These are phyloP conservation scores for Pandion haliaetus DNA, from an alignment of 2,113 vertebrate genomes.

Conservation along the genomic window DNA sequence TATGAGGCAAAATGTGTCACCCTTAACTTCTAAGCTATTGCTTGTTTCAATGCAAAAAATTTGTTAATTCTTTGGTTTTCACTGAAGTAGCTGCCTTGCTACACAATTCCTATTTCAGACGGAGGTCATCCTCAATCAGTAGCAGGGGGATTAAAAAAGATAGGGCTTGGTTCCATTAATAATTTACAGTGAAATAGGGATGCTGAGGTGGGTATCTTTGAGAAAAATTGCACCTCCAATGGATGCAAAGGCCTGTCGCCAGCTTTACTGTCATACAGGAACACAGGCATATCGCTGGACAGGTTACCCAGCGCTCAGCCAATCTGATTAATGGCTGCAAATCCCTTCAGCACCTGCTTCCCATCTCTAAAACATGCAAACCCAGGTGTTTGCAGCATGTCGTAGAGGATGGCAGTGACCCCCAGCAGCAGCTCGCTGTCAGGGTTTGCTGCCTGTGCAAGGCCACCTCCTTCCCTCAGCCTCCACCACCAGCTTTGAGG, in stretches of 20 bases:
- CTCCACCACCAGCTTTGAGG: background rate
- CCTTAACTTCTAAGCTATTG: background rate
- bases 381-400: background rate
- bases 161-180: background rate
- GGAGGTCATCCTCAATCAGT: background rate
- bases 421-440: background rate
- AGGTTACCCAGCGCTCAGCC: background rate
- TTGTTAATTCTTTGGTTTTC: background rate
- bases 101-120: background rate
- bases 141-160: background rate
- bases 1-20: background rate
- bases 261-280: background rate
- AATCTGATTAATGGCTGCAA: background rate
- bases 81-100: background rate
- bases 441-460: background rate
- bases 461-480: background rate
- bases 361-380: rapidly evolving
- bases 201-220: background rate
- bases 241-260: background rate
- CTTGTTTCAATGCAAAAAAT: background rate
- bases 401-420: background rate
- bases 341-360: background rate
- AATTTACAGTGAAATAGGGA: background rate
- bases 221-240: background rate
- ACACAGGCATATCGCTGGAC: rapidly evolving